Percentiles rank a stretch among this genome's conserved stretches.
phyloP scores from a whole-genome alignment of 2,113 vertebrate species.

The Eulemur rufifrons region DNA sequence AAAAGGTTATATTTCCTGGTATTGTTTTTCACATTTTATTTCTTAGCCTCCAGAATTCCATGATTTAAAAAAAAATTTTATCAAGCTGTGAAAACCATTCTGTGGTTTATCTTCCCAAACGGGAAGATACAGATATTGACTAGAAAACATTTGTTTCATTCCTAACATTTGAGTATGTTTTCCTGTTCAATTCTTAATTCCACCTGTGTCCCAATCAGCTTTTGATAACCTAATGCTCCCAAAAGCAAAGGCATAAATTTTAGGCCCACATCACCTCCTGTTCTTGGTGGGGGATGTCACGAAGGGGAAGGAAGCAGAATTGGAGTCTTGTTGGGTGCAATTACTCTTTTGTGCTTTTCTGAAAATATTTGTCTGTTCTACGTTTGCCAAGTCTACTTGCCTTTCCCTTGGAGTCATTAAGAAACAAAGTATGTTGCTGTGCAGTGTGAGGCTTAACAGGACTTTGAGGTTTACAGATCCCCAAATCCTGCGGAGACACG shows the following conservation, averaged over 20 bases:
- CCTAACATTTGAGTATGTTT: neutral
- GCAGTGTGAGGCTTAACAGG: neutral
- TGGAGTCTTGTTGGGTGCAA: neutral
- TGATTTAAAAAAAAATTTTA: neutral
- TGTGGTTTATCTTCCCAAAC: neutral
- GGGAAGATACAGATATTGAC: neutral
- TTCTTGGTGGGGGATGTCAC: neutral
- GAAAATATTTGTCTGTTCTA: conserved; percentile 22
- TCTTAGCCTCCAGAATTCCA: neutral
- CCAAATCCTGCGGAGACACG: neutral
- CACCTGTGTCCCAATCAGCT: neutral
- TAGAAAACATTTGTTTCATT: neutral
- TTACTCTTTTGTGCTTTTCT: conserved; percentile 20
- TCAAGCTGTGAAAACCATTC: neutral
- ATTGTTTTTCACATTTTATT: conserved; percentile 10
- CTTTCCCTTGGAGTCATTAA: neutral
- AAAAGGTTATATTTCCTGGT: neutral
- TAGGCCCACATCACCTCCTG: neutral
- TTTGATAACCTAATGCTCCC: neutral
- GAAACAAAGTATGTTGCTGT: conserved; percentile 4
- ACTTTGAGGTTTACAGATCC: neutral
- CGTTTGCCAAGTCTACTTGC: conserved; percentile 17
- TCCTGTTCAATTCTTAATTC: conserved; percentile 37
- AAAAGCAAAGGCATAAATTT: neutral
- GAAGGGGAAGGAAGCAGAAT: neutral